These are phyloP conservation scores for Sphaerophoria rueppellii DNA, from an alignment of 2,888 invertebrate genomes.

Conservation along the genomic window DNA sequence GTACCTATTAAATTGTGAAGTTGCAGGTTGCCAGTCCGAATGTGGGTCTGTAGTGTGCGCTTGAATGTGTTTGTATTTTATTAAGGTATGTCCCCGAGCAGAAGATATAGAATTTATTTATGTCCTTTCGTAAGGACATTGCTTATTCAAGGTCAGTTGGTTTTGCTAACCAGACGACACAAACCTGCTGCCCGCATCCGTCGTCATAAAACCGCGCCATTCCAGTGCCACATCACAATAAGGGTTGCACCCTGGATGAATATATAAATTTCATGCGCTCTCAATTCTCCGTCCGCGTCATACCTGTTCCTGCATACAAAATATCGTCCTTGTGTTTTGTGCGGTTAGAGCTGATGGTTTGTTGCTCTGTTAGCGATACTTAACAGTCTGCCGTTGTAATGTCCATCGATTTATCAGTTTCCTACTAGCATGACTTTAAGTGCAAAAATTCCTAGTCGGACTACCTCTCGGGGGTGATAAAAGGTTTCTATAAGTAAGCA, in stretches of 20 bases:
- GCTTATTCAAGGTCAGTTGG: slow-evolving; percentile 69
- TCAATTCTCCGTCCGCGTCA: background rate
- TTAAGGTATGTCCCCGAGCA: slow-evolving; percentile 37
- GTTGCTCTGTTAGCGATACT: slow-evolving; percentile 69
- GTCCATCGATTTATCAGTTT: slow-evolving; percentile 68
- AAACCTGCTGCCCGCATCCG: slow-evolving; percentile 20
- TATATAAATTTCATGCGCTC: slow-evolving; percentile 29
- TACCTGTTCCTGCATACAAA: slow-evolving; percentile 42
- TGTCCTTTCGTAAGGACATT: slow-evolving; percentile 61
- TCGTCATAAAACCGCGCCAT: no score
- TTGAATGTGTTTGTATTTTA: slow-evolving; percentile 20
- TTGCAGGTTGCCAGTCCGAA: slow-evolving; percentile 30
- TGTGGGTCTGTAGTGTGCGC: background rate
- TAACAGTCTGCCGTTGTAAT: slow-evolving; percentile 60
- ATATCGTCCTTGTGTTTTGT: slow-evolving; percentile 29
- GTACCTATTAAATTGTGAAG: slow-evolving; percentile 10
- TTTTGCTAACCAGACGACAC: slow-evolving; percentile 55
- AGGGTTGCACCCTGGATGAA: slow-evolving; percentile 15
- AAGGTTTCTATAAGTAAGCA: slow-evolving; percentile 13
- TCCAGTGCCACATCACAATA: background rate
- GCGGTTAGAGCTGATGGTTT: slow-evolving; percentile 52
- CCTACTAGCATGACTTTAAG: slow-evolving; percentile 28
- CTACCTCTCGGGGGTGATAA: slow-evolving; percentile 58
- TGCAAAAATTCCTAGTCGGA: slow-evolving; percentile 22
- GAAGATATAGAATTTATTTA: slow-evolving; percentile 59